Evolutionary conservation across 1,140 invertebrate genomes (phyloP).

Genomic region (Helicoverpa zea): DNA sequence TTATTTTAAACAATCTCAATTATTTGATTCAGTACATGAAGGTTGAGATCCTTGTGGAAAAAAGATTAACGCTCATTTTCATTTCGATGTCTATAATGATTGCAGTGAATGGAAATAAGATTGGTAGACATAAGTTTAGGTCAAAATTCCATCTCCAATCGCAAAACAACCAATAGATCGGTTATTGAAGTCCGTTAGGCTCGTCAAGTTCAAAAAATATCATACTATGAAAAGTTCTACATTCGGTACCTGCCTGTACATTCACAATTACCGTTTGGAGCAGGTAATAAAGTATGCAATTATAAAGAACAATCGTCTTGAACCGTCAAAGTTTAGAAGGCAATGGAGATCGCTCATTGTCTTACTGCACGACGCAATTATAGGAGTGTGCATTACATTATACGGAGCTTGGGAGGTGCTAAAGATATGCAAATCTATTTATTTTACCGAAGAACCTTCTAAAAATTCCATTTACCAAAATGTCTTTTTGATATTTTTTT

Average conservation of each 20-base stretch:
- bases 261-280: conserved; percentile 50
- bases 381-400: conserved; percentile 25
- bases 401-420: conserved; percentile 17
- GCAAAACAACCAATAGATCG: no score
- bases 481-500: background rate
- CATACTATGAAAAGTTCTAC: background rate
- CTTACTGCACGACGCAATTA: conserved; percentile 28
- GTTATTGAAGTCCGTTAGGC: background rate
- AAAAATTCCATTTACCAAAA: background rate
- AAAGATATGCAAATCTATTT: conserved; percentile 6
- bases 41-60: no score
- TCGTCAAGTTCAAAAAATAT: no score
- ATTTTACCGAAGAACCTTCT: background rate
- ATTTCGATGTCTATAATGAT: no score
- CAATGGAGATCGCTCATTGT: conserved; percentile 44
- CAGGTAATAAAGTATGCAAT: conserved; percentile 41
- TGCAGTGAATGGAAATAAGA: no score
- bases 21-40: no score
- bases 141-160: no score
- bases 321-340: conserved; percentile 56
- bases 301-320: conserved; percentile 56
- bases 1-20: no score
- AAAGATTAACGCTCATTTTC: no score
- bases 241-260: conserved; percentile 20
- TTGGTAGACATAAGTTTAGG: no score